phyloP scores from a whole-genome alignment of 2,888 invertebrate genomes.

The Oligia latruncula region DNA sequence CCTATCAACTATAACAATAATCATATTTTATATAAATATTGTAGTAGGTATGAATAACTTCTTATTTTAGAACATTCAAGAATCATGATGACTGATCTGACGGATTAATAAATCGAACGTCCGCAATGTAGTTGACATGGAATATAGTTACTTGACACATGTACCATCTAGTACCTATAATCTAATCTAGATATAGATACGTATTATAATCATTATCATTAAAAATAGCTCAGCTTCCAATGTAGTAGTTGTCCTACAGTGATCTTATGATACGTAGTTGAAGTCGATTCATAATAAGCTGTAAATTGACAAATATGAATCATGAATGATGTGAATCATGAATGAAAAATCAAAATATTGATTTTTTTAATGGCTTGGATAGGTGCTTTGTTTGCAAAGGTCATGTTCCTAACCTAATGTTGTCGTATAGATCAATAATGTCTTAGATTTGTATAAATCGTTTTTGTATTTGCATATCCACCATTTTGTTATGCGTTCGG shows the following conservation, averaged over 20 bases:
- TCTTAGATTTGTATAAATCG: slow-evolving; percentile 34
- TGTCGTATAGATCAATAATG: slow-evolving; percentile 23
- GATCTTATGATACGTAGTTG: slow-evolving; percentile 63
- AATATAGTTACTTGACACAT: slow-evolving; percentile 54
- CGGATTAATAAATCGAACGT: slow-evolving; percentile 69
- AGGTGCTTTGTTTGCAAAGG: slow-evolving; percentile 12
- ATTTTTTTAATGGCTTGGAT: neutral
- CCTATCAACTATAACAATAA: slow-evolving; percentile 76
- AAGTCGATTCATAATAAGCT: slow-evolving; percentile 61
- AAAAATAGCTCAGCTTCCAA: slow-evolving; percentile 43
- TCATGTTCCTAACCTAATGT: slow-evolving; percentile 35
- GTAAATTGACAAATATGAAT: slow-evolving; percentile 72
- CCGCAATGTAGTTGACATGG: slow-evolving; percentile 50
- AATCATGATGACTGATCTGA: slow-evolving; percentile 64
- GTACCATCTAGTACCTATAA: slow-evolving; percentile 62
- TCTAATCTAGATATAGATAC: slow-evolving; percentile 66
- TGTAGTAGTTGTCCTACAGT: slow-evolving; percentile 61
- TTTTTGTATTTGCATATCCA: neutral
- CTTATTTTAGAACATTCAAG: slow-evolving; percentile 66
- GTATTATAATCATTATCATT: slow-evolving; percentile 57
- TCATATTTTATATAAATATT: slow-evolving; percentile 62
- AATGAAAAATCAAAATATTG: slow-evolving; percentile 47
- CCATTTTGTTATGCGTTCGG: slow-evolving; percentile 4
- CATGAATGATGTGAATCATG: slow-evolving; percentile 54
- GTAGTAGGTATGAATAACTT: slow-evolving; percentile 52